These are phyloP conservation scores for Dasyornis broadbenti DNA, from an alignment of 2,113 vertebrate species.

Conservation along the genomic window DNA sequence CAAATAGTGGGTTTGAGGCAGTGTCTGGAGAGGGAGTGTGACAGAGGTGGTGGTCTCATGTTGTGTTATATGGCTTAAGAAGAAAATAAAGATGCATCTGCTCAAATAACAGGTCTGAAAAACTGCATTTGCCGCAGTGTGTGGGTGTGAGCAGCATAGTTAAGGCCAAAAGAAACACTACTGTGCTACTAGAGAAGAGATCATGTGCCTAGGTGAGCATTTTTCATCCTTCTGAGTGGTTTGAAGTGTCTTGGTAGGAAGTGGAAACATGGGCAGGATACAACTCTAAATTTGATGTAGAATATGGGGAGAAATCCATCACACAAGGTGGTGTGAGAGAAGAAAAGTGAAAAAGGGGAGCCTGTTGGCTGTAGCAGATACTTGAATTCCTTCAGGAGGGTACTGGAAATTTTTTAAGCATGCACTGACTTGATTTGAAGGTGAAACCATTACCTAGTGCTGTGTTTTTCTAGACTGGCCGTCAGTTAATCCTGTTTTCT, in stretches of 20 bases:
- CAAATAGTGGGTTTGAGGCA: background rate
- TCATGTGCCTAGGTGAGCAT: background rate
- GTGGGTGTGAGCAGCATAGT: background rate
- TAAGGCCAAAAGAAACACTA: background rate
- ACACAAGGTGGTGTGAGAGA: background rate
- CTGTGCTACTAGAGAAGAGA: background rate
- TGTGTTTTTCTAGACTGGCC: background rate
- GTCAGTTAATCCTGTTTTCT: background rate
- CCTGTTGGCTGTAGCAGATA: background rate
- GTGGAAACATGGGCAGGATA: background rate
- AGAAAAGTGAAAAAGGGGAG: background rate
- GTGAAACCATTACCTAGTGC: background rate
- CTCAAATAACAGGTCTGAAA: background rate
- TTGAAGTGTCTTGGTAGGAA: background rate
- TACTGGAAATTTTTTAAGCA: background rate
- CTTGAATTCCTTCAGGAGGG: background rate
- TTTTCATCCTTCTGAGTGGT: background rate
- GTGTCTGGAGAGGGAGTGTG: background rate
- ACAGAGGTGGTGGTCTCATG: fast-evolving
- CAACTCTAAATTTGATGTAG: background rate
- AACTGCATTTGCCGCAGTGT: background rate
- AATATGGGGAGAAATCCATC: background rate
- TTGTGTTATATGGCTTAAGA: background rate
- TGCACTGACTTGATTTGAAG: background rate
- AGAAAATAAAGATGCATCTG: background rate